Percentiles rank a stretch among this genome's conserved stretches.
Conservation (phyloP, 2,113 vertebrate genomes). For the Ictalurus punctatus region DNA sequence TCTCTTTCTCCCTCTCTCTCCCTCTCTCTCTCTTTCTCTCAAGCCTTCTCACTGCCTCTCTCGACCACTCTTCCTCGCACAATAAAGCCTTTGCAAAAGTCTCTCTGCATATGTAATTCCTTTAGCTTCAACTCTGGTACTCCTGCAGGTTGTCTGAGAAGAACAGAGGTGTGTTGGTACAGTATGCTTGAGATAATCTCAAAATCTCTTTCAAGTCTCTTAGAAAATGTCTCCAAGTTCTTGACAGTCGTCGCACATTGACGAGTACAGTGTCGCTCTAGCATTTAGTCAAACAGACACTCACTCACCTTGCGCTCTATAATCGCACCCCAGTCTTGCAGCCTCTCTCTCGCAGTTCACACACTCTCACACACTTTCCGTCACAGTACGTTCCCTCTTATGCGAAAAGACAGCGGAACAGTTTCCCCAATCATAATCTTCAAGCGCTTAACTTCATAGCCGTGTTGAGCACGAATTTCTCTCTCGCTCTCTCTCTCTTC, state of each 20-base stretch:
- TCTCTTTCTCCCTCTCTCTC: not conserved
- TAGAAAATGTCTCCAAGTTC: not conserved
- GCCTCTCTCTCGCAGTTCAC: not conserved
- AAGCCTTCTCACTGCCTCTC: not conserved
- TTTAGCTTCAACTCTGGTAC: constrained; percentile 2
- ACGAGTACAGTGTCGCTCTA: not conserved
- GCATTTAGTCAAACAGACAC: constrained; percentile 8
- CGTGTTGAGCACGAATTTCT: not conserved
- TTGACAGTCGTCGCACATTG: not conserved
- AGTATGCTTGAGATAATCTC: constrained; percentile 11
- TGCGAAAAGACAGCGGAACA: not conserved
- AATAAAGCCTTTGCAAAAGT: not conserved
- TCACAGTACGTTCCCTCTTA: constrained; percentile 10
- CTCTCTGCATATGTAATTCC: constrained; percentile 13
- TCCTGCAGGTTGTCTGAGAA: constrained; percentile 6
- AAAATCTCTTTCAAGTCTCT: constrained; percentile 6
- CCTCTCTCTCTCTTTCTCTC: constrained; percentile 10
- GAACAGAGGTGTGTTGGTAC: not conserved
- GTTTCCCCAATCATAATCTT: constrained; percentile 20
- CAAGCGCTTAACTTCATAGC: constrained; percentile 12
- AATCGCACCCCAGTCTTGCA: not conserved
- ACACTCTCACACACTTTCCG: not conserved
- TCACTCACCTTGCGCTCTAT: not conserved
- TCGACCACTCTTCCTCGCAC: constrained; percentile 7
- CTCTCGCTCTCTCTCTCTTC: not conserved